A percentile compares a stretch with the other conserved stretches of the same genome.
phyloP scores from a whole-genome alignment of 2,888 invertebrate genomes.

The Ormyrus rosae region DNA sequence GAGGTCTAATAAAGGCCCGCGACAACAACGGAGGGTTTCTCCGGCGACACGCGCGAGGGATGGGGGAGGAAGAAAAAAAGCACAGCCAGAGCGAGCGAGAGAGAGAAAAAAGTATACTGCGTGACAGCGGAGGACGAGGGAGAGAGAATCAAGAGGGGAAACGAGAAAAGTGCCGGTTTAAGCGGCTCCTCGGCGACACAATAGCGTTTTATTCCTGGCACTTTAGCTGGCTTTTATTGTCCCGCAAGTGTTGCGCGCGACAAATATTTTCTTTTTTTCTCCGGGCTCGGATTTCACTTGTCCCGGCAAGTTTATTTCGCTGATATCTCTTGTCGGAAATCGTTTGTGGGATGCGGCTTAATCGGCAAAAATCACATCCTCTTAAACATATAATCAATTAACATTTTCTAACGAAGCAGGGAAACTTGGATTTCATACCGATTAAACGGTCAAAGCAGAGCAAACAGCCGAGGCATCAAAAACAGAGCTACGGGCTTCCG shows the following conservation, averaged over 20 bases:
- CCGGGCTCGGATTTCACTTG: constrained; percentile 21
- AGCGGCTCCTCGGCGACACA: constrained; percentile 63
- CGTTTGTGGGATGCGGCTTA: neutral
- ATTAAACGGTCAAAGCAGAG: constrained; percentile 39
- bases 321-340: neutral
- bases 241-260: constrained; percentile 35
- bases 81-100: constrained; percentile 4
- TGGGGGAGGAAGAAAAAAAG: constrained; percentile 3
- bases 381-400: too few relatives aligned
- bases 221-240: constrained; percentile 45
- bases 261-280: constrained; percentile 31
- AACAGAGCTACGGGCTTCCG: constrained; percentile 8
- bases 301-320: neutral
- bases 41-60: neutral
- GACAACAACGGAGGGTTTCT: constrained; percentile 55
- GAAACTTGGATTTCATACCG: neutral
- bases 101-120: too few relatives aligned
- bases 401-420: too few relatives aligned
- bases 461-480: constrained; percentile 28
- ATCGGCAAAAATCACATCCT: too few relatives aligned
- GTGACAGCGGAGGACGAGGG: constrained; percentile 21
- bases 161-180: constrained; percentile 58
- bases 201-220: constrained; percentile 60
- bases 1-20: constrained; percentile 62
- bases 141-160: constrained; percentile 34